Conservation (phyloP, 1,140 invertebrate genomes). For the Grapholita molesta region DNA sequence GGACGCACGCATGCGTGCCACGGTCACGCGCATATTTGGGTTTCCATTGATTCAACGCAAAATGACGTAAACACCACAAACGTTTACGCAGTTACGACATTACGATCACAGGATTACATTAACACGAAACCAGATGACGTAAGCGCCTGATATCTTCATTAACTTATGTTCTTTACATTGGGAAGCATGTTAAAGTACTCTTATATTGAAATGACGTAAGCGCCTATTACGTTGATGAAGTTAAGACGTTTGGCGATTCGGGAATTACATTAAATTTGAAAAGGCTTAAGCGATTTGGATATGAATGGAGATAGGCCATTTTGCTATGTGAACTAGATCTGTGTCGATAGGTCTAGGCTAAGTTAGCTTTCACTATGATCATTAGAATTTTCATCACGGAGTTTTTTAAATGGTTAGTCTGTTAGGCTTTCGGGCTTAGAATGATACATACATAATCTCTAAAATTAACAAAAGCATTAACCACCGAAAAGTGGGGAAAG, state of each 20-base stretch:
- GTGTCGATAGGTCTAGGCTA: not conserved
- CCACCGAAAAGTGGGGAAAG: too few species aligned
- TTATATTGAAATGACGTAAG: too few species aligned
- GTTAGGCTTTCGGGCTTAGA: slow-evolving; percentile 58
- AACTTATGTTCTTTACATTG: too few species aligned
- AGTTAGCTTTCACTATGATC: not conserved
- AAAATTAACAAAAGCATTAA: too few species aligned
- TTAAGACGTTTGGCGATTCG: not conserved
- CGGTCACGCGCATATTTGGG: not conserved
- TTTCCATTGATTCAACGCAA: not conserved
- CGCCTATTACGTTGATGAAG: not conserved
- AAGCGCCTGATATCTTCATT: not conserved
- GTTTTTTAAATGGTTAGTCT: not conserved
- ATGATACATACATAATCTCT: slow-evolving; percentile 85
- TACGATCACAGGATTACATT: too few species aligned
- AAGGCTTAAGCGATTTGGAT: not conserved
- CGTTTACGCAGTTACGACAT: too few species aligned
- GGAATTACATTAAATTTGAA: not conserved
- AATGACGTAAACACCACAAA: not conserved
- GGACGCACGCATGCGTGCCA: not conserved
- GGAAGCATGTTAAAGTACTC: too few species aligned
- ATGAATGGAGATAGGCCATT: not conserved
- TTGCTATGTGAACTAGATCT: not conserved
- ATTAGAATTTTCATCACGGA: not conserved
- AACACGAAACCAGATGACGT: not conserved